phyloP scores from a whole-genome alignment of 2,113 vertebrate species.

The Mus pahari region DNA sequence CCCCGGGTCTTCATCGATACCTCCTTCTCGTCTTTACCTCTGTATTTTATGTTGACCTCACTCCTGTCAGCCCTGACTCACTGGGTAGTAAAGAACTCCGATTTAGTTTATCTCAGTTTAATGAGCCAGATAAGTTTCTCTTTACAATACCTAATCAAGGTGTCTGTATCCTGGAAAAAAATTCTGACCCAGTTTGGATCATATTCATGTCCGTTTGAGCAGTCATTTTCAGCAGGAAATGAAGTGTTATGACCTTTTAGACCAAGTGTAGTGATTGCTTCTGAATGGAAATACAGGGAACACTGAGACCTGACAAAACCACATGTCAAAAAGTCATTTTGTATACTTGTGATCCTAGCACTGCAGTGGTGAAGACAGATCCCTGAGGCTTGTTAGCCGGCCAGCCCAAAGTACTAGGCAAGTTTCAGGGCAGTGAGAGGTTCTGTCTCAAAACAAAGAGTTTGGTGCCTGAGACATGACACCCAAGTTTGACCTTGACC shows the following conservation, averaged over 20 bases:
- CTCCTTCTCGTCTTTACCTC: background rate
- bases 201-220: background rate
- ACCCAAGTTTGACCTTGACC: background rate
- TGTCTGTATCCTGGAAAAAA: conserved; percentile 6
- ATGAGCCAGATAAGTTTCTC: conserved; percentile 34
- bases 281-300: background rate
- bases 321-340: background rate
- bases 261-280: background rate
- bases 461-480: background rate
- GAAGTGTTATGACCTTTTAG: background rate
- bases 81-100: background rate
- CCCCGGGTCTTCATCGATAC: background rate
- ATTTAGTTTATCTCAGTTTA: conserved; percentile 21
- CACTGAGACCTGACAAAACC: background rate
- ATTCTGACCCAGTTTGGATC: background rate
- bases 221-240: background rate
- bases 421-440: background rate
- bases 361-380: background rate
- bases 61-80: background rate
- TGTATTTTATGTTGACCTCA: background rate
- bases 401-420: background rate
- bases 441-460: background rate
- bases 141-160: background rate
- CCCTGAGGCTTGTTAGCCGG: no score
- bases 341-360: background rate